These are phyloP conservation scores for Gallinago solitaria DNA, from an alignment of 2,797 vertebrate species.

Conservation along the genomic window DNA sequence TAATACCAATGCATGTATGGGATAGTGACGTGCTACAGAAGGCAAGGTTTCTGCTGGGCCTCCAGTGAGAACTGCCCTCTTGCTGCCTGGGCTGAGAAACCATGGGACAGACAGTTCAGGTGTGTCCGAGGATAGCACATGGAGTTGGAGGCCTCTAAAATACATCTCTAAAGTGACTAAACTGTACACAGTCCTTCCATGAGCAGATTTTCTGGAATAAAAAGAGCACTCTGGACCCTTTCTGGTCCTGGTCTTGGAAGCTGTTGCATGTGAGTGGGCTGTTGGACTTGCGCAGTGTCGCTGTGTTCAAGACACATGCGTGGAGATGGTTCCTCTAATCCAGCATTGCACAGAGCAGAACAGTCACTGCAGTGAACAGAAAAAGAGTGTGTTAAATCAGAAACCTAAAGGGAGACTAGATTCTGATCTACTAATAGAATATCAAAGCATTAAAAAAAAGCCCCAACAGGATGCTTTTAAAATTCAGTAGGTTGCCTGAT, in stretches of 20 bases:
- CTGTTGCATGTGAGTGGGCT: neutral
- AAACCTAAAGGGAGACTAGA: conserved; percentile 1
- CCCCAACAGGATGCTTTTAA: conserved; percentile 22
- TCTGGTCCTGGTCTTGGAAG: neutral
- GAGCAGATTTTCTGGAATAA: neutral
- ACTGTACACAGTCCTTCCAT: neutral
- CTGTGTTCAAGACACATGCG: neutral
- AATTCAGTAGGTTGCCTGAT: conserved; percentile 34
- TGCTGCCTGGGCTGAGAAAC: neutral
- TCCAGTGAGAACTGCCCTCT: neutral
- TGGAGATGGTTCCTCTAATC: neutral
- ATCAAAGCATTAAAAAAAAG: conserved; percentile 18
- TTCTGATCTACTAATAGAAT: conserved; percentile 33
- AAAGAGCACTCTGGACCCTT: neutral
- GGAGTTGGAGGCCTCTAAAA: neutral
- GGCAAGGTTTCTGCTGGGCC: neutral
- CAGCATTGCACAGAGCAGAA: neutral
- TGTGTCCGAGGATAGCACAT: neutral
- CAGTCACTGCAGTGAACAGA: neutral
- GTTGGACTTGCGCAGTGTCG: fast-evolving
- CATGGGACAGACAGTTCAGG: neutral
- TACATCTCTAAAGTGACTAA: neutral
- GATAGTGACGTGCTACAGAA: neutral
- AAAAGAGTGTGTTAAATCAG: neutral
- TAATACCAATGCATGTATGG: neutral